Evolutionary conservation across 2,113 vertebrate species (phyloP).

Genomic region (Azemiops feae): DNA sequence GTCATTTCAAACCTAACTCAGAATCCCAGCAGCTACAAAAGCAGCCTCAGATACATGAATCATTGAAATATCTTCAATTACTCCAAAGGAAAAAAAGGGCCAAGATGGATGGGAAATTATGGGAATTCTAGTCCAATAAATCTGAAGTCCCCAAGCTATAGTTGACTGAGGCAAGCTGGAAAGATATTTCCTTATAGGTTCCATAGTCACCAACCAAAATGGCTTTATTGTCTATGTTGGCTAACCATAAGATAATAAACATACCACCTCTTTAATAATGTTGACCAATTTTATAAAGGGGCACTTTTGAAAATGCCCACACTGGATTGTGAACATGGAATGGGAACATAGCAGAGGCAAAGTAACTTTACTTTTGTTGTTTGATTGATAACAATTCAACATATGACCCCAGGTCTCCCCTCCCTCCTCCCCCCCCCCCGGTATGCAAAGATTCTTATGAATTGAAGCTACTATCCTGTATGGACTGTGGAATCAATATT

Average conservation of each 20-base stretch:
- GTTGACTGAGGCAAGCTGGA: background rate
- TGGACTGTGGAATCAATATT: background rate
- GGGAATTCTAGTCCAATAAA: background rate
- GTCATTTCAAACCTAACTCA: background rate
- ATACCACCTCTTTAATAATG: background rate
- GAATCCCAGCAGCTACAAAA: background rate
- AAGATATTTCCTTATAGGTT: background rate
- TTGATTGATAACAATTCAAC: background rate
- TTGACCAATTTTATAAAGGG: background rate
- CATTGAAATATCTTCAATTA: background rate
- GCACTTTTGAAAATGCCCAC: background rate
- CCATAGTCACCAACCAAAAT: background rate
- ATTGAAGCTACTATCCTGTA: background rate
- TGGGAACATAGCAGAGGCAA: background rate
- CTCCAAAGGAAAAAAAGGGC: background rate
- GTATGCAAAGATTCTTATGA: background rate
- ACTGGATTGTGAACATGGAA: background rate
- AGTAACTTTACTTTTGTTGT: background rate
- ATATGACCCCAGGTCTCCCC: background rate
- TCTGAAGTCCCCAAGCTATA: background rate
- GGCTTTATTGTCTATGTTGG: background rate
- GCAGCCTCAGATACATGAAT: background rate
- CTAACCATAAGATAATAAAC: background rate
- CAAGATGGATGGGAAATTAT: background rate
- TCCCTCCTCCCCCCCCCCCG: fast-evolving